Evolutionary conservation across 2,888 invertebrate genomes (phyloP).

Genomic region (Dyspetes luteomarginatus): DNA sequence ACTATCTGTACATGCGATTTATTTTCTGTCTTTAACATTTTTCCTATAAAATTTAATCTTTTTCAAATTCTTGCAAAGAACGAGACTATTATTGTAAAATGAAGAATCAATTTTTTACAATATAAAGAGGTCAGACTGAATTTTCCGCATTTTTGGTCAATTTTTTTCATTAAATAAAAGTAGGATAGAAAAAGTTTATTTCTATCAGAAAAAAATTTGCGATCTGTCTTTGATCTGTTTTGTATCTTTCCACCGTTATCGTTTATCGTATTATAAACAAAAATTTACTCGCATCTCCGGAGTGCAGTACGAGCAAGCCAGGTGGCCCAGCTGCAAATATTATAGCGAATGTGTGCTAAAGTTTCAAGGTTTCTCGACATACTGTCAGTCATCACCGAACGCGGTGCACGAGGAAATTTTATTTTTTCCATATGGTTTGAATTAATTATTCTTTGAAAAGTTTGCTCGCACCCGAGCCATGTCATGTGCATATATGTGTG

Average conservation of each 20-base stretch:
- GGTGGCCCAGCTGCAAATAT: not conserved
- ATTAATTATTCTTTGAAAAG: not conserved
- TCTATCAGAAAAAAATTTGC: not conserved
- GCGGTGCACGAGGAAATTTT: not conserved
- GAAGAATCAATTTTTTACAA: no score
- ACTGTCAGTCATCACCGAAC: not conserved
- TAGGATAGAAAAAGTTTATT: not conserved
- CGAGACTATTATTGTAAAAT: no score
- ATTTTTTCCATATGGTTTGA: conserved; percentile 7
- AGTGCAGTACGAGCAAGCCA: no score
- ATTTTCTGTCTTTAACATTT: not conserved
- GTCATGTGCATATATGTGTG: not conserved
- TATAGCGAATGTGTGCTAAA: not conserved
- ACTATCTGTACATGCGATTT: not conserved
- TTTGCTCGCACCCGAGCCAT: not conserved
- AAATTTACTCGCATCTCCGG: not conserved
- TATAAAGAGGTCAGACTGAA: no score
- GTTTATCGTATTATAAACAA: not conserved
- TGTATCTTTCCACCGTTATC: not conserved
- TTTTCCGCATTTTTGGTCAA: no score
- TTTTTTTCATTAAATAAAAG: no score
- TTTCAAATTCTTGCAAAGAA: not conserved
- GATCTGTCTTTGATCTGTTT: not conserved
- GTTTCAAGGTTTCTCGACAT: conserved; percentile 23
- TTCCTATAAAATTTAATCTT: not conserved